Conservation (phyloP, 2,888 invertebrate genomes). For the Drosophila vallismaia region DNA sequence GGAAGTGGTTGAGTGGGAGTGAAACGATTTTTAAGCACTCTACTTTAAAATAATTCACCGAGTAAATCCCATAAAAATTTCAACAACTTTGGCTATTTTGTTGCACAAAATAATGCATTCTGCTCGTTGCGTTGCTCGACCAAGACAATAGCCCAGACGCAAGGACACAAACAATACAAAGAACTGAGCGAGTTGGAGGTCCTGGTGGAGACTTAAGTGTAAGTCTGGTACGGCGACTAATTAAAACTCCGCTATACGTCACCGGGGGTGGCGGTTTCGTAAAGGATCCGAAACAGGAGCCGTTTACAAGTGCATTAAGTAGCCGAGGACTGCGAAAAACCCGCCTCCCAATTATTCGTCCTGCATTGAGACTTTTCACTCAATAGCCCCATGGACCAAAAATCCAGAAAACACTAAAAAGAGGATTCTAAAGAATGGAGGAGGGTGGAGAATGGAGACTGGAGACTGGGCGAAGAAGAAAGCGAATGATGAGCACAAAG, state of each 20-base stretch:
- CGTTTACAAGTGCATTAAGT: constrained; percentile 66
- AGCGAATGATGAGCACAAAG: constrained; percentile 52
- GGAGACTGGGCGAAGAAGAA: constrained; percentile 22
- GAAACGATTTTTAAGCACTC: constrained; percentile 26
- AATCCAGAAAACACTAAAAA: constrained; percentile 27
- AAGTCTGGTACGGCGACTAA: constrained; percentile 50
- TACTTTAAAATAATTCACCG: constrained; percentile 64
- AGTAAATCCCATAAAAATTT: constrained; percentile 68
- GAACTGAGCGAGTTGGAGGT: not conserved
- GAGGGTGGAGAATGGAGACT: not conserved
- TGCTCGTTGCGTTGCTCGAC: constrained; percentile 34
- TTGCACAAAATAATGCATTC: constrained; percentile 49
- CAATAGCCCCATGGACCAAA: constrained; percentile 37
- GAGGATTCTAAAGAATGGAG: constrained; percentile 12
- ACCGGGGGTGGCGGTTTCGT: constrained; percentile 11
- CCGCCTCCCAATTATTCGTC: not conserved
- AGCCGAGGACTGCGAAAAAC: constrained; percentile 49
- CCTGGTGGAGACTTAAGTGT: constrained; percentile 14
- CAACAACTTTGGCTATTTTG: constrained; percentile 51
- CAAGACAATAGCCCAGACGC: constrained; percentile 58
- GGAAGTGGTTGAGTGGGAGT: not conserved
- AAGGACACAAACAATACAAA: constrained; percentile 50
- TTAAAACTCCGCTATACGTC: constrained; percentile 63
- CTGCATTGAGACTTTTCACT: constrained; percentile 33
- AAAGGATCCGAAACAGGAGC: constrained; percentile 36